Percentiles rank a stretch among this genome's conserved stretches.
phyloP scores from a whole-genome alignment of 1,140 invertebrate genomes.

The Cydia pomonella region DNA sequence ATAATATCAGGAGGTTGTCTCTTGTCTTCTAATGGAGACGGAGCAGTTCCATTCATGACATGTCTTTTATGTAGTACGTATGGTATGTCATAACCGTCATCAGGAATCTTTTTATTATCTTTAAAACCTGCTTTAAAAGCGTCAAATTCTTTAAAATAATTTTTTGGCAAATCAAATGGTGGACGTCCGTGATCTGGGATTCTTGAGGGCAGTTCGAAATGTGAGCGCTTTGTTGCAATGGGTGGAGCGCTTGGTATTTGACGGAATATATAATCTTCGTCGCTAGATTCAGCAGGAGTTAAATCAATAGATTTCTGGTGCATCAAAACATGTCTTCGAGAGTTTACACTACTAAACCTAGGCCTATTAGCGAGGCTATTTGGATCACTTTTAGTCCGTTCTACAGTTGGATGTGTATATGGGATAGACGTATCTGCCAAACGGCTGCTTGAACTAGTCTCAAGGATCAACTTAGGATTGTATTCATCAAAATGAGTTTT shows the following conservation, averaged over 20 bases:
- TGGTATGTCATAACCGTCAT: conserved; percentile 86
- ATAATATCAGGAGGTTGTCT: conserved; percentile 78
- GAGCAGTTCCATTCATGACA: conserved; percentile 90
- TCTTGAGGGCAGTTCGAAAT: conserved; percentile 83
- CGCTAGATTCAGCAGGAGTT: conserved; percentile 90
- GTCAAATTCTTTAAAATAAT: conserved; percentile 83
- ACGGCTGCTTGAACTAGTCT: conserved; percentile 78
- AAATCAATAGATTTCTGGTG: conserved; percentile 93
- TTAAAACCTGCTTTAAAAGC: conserved; percentile 76
- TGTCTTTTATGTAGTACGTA: conserved; percentile 91
- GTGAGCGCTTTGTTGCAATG: conserved; percentile 84
- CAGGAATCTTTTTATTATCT: conserved; percentile 67
- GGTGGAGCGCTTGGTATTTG: conserved; percentile 87
- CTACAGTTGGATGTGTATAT: conserved; percentile 86
- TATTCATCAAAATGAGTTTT: conserved; percentile 84
- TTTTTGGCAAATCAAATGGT: conserved; percentile 82
- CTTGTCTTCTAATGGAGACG: conserved; percentile 76
- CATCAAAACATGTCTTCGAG: conserved; percentile 87
- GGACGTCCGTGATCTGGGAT: conserved; percentile 75
- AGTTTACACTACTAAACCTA: conserved; percentile 85
- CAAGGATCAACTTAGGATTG: conserved; percentile 80
- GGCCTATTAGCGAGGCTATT: conserved; percentile 87
- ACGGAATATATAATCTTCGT: conserved; percentile 88
- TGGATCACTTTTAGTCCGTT: conserved; percentile 92
- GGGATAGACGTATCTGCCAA: conserved; percentile 73